These are phyloP conservation scores for Ctenopoma multispine DNA, from an alignment of 2,797 vertebrate species.

Conservation along the genomic window DNA sequence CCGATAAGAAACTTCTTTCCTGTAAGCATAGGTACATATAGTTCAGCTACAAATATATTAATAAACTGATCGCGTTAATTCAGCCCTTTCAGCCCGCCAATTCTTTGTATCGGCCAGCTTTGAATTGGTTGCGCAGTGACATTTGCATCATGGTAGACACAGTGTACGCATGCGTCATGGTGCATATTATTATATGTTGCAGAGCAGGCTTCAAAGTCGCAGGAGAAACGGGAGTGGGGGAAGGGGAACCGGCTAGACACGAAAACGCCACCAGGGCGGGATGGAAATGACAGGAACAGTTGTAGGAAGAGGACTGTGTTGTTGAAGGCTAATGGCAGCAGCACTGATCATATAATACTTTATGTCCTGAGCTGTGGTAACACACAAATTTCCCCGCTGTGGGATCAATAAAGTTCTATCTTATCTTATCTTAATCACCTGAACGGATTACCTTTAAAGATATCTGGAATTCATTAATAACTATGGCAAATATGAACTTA, in stretches of 20 bases:
- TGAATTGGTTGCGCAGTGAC: slow-evolving; percentile 85
- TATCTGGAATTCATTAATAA: not conserved
- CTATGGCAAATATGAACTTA: not conserved
- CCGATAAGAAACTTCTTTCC: not conserved
- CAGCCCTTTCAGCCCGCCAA: slow-evolving; percentile 5
- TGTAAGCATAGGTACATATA: not conserved
- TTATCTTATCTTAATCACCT: too few relatives aligned
- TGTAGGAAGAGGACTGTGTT: slow-evolving; percentile 21
- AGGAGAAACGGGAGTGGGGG: slow-evolving; percentile 70
- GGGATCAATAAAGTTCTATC: too few relatives aligned
- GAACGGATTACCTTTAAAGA: slow-evolving; percentile 1
- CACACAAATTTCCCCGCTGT: too few relatives aligned
- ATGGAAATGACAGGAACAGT: slow-evolving; percentile 67
- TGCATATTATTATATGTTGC: slow-evolving; percentile 78
- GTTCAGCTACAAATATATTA: not conserved
- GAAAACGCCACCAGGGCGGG: slow-evolving; percentile 66
- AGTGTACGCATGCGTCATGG: slow-evolving; percentile 80
- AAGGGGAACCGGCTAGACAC: slow-evolving; percentile 78
- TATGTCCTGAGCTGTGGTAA: too few relatives aligned
- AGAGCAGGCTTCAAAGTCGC: slow-evolving; percentile 75
- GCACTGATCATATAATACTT: slow-evolving; percentile 6
- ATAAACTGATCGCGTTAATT: not conserved
- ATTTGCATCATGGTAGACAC: slow-evolving; percentile 77
- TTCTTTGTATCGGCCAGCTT: slow-evolving; percentile 28
- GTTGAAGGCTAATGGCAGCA: not conserved